Evolutionary conservation across 2,888 invertebrate species (phyloP).

Genomic region (Metalampra italica): DNA sequence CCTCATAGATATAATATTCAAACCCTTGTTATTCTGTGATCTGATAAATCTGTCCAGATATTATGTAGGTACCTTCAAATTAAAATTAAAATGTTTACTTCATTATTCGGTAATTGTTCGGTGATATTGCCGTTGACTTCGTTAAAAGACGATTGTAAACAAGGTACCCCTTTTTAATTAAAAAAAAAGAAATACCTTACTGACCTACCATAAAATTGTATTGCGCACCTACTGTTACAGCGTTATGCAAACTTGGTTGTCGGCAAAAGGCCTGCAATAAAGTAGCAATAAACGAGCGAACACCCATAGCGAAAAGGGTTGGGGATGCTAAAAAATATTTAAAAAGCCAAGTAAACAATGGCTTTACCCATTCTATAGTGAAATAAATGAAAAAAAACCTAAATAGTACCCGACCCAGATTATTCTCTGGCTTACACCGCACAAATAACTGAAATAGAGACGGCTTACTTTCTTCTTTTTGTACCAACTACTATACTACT

Average conservation of each 20-base stretch:
- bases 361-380: conserved; percentile 42
- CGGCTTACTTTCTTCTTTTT: conserved; percentile 41
- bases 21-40: too few relatives aligned
- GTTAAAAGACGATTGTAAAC: conserved; percentile 18
- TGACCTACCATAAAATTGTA: conserved; percentile 35
- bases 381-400: conserved; percentile 52
- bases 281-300: conserved; percentile 58
- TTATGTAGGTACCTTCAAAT: too few relatives aligned
- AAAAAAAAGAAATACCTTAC: conserved; percentile 33
- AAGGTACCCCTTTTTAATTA: conserved; percentile 22
- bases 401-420: conserved; percentile 40
- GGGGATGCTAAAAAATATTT: conserved; percentile 42
- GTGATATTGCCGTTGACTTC: conserved; percentile 8
- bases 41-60: too few relatives aligned
- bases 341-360: conserved; percentile 55
- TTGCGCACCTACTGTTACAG: conserved; percentile 25
- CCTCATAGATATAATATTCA: too few relatives aligned
- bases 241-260: conserved; percentile 58
- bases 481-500: conserved; percentile 30
- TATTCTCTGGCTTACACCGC: conserved; percentile 40
- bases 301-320: conserved; percentile 59
- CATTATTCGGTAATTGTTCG: too few relatives aligned
- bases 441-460: conserved; percentile 40
- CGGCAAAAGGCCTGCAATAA: conserved; percentile 52
- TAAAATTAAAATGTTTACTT: too few relatives aligned